Conservation (phyloP, 2,113 vertebrate species). For the Labeo catla region DNA sequence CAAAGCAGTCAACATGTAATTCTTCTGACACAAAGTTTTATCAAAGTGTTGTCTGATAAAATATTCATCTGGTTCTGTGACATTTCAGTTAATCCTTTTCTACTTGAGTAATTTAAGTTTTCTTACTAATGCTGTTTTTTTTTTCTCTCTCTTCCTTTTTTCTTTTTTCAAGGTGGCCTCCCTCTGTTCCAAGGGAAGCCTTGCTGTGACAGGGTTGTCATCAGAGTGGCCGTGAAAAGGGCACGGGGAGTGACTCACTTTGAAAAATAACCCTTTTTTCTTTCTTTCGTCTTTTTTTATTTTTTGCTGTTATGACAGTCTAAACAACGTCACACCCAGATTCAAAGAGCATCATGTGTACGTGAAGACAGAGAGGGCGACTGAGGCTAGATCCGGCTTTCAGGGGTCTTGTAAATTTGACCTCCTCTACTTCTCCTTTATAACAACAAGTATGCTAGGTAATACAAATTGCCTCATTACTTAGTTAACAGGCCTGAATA, state of each 20-base stretch:
- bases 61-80: background rate
- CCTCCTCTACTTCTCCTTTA: background rate
- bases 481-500: background rate
- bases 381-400: background rate
- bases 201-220: slow-evolving; percentile 25
- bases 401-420: background rate
- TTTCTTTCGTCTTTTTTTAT: background rate
- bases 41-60: slow-evolving; percentile 28
- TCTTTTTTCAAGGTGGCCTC: slow-evolving; percentile 4
- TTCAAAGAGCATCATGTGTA: slow-evolving; percentile 19
- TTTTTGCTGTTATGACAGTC: slow-evolving; percentile 7
- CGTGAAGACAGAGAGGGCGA: background rate
- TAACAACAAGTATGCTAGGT: background rate
- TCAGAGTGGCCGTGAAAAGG: slow-evolving; percentile 16
- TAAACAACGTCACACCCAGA: slow-evolving; percentile 12
- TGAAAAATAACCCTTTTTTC: background rate
- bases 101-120: background rate
- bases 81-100: background rate
- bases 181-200: slow-evolving; percentile 10
- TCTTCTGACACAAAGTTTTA: background rate
- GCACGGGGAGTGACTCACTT: slow-evolving; percentile 34
- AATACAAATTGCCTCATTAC: slow-evolving; percentile 29
- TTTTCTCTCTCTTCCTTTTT: background rate
- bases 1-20: background rate
- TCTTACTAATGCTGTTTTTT: background rate